Conservation (phyloP, 2,888 invertebrate genomes). For the Drosophila tripunctata region DNA sequence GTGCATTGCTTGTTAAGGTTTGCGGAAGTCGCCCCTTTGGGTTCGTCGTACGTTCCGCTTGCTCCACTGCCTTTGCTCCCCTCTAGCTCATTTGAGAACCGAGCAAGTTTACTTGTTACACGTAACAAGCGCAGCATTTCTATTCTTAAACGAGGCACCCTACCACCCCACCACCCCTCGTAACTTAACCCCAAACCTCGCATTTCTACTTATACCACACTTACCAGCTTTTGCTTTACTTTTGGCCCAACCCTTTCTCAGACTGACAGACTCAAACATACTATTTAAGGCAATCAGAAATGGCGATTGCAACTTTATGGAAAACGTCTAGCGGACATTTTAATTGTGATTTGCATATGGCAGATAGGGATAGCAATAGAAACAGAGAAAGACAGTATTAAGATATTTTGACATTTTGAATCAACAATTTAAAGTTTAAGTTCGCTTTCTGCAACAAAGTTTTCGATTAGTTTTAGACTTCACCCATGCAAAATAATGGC, state of each 20-base stretch:
- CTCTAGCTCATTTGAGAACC: conserved; percentile 1
- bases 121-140: conserved; percentile 55
- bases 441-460: too few species aligned
- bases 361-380: background rate
- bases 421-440: too few species aligned
- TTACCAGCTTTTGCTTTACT: background rate
- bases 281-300: conserved; percentile 45
- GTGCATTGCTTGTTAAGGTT: conserved; percentile 32
- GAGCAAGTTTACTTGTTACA: conserved; percentile 64
- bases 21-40: conserved; percentile 46
- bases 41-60: background rate
- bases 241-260: background rate
- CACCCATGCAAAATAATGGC: too few species aligned
- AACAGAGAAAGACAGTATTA: background rate
- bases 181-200: too few species aligned
- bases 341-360: conserved; percentile 54
- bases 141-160: conserved; percentile 13
- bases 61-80: background rate
- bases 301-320: conserved; percentile 45
- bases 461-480: too few species aligned
- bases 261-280: conserved; percentile 22
- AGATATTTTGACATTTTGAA: too few species aligned
- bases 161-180: background rate
- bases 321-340: conserved; percentile 47
- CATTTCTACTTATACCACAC: background rate